Base-by-base conservation (phyloP, 64 coral and sea anemone species). In the Stichodactyla helianthus region DNA sequence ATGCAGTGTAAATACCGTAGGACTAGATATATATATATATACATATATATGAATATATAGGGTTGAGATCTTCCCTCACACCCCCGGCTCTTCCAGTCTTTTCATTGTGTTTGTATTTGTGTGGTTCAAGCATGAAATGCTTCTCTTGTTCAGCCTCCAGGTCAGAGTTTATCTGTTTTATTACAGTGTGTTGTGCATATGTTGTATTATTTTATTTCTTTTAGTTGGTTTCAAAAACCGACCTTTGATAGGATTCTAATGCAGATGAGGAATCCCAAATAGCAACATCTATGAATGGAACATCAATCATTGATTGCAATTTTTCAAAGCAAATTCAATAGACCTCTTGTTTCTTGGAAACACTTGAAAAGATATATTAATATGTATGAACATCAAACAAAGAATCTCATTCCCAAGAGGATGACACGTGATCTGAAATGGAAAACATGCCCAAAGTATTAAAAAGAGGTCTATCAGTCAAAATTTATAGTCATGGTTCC, bases 161-260 rank as follows among this genome's bases (percentile, higher is more conserved):
- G 7, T 74, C 9, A 31, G 68, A 28, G 68, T 74, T 74, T 74
- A 31, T 74, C 25, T 31, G 26, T 53, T 53, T 53, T 51, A 82
- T 54, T 82, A 53, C 83, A 60, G 44, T 60, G 25, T 60, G 17
- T 84, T 84, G 83, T 84, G 55, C 26, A 19, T 63, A 58, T 84
- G 59, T 84, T 13, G n/a, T 60, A 84, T 84, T 5, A 28, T 84
- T 84, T 7, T 44, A 44, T 44, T 82, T 82, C 9, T 83, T 84
- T 84, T 84, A 53, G 83, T 84, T 56, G 61, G 83, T 84, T 84
- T 84, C 54, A 84, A 84, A 84, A 84, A 84, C 83, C 61, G 83
- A 59, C 54, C 27, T 84, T 60, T 63, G 7, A 22, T 63, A 20
- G 53, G 59, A 58, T 16, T 74, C 12, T 68, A 22, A 9, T 26